These are phyloP conservation scores for Oikopleura dioica DNA, from an alignment of 23 tunicate species.

Conservation along the genomic window DNA sequence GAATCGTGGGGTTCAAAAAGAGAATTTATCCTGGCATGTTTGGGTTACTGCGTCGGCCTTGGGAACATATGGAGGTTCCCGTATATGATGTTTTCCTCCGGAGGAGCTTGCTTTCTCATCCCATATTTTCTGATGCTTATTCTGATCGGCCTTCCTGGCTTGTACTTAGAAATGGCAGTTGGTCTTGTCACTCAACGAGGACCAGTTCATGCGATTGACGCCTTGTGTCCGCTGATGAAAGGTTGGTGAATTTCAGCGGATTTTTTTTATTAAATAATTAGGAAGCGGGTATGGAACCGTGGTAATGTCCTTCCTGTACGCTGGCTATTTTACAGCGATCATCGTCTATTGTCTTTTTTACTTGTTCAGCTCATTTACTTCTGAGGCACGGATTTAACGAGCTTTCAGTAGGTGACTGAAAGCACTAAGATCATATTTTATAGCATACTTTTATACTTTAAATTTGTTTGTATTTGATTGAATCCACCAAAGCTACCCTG, in stretches of 20 bases:
- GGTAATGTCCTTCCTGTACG: constrained; percentile 40
- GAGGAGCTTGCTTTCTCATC: constrained; percentile 41
- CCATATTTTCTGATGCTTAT: constrained; percentile 62
- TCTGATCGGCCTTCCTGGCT: constrained; percentile 42
- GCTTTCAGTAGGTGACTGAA: no score
- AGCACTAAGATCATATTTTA: no score
- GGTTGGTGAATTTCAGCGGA: constrained; percentile 15
- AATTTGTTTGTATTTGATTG: no score
- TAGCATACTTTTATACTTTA: no score
- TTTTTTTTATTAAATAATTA: constrained; percentile 1
- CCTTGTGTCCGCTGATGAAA: constrained; percentile 48
- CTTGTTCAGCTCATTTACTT: constrained; percentile 37
- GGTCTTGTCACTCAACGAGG: constrained; percentile 54
- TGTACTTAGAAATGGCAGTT: constrained; percentile 65
- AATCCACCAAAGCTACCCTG: constrained; percentile 68
- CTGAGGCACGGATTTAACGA: no score
- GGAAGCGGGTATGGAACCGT: constrained; percentile 65
- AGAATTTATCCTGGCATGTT: constrained; percentile 16
- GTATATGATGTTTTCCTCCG: constrained; percentile 19
- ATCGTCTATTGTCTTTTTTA: constrained; percentile 63
- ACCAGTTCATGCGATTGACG: constrained; percentile 36
- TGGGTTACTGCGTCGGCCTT: constrained; percentile 29
- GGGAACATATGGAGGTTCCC: constrained; percentile 43
- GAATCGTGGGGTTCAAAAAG: constrained; percentile 16
- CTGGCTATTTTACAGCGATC: constrained; percentile 61